Base-by-base conservation (phyloP, 2,797 vertebrate species). In the Eurystomus glaucurus region DNA sequence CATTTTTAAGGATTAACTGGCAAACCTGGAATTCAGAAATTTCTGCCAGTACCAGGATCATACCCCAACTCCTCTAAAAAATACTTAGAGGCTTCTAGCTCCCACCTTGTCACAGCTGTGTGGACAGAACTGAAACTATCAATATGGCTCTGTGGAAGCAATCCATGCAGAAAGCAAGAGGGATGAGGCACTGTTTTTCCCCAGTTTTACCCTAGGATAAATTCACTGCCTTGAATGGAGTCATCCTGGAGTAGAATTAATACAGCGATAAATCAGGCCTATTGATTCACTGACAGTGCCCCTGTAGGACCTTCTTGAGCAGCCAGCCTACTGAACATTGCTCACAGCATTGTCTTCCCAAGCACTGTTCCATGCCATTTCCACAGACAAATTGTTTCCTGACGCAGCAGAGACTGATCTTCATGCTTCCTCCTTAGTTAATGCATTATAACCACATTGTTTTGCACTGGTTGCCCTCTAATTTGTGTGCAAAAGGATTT, bases 361-460 rank as follows among this genome's bases (percentile, higher is more conserved):
- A 94, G 92, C 70, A 70, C 90, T 85, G 31, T 87, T 70, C 90
- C 88, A 93, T 91, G 77, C 62, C 85, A 85, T 96, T 97, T 93
- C 95, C 94, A 94, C 88, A 97, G 90, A 95, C 91, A 97, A 96
- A 96, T 90, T 96, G 92, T 93, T 97, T 97, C 96, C 97, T 97
- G 92, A 97, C 86, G 69, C 80, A 96, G 88, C 70, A 96, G 78
- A 96, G 93, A 86, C 85, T 89, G 90, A 91, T 95, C 90, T 90
- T 85, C 94, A 88, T 79, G 90, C 66, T 97, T 96, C 96, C 92
- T 95, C 88, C 96, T 94, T 70, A 87, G 88, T 58, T 90, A 93
- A 97, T 94, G 88, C 93, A 94, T 90, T 94, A 94, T 57, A 96
- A 96, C 80, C 95, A 96, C 94, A 96, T 92, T 97, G 90, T 92